Evolutionary conservation across 2,113 vertebrate species (phyloP), one percentile per base, ranked within the genome.

Genomic region (Oceanodroma tethys): DNA sequence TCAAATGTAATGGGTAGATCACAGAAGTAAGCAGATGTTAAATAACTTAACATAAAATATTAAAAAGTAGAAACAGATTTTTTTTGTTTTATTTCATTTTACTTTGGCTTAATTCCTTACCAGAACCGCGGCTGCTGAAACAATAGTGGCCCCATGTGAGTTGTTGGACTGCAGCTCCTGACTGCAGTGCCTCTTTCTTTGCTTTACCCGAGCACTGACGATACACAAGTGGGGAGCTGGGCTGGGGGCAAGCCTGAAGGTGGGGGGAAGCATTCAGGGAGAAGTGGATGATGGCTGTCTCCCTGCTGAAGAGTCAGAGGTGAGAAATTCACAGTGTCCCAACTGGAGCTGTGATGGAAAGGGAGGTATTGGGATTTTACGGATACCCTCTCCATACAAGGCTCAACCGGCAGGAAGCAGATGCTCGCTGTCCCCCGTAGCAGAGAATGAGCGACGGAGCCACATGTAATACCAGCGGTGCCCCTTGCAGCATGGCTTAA

Each of bases 11-110:
- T 79, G n/a, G 21, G 38, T 88, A 86, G 74, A 71, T 75, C 75
- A 93, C 65, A 96, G 96, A 94, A 95, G 67, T 63, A 93, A 91
- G 53, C 56, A 91, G 88, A 89, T 81, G 58, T 95, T 97, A 90
- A 97, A 95, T 90, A 97, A 91, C 25, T 73, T 90, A 83, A 79
- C 86, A 81, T 91, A 90, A 97, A 95, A 95, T 93, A 97, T 90
- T 97, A 83, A 92, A 72, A 75, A 92, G 63, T 43, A 92, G 91
- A 87, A 89, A 71, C 43, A 78, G 40, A 29, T 47, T 72, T 74
- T 72, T 72, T 81, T 76, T 83, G 3, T 9, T 88, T 94, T 72
- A 75, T 85, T 90, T 90, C 21, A 59, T 75, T 90, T 90, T 93
- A 34, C 23, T 75, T 88, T 88, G 59, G 16, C 47, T 90, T 82